Evolutionary conservation across 1,140 invertebrate genomes (phyloP).

Genomic region (Diachasma alloeum): DNA sequence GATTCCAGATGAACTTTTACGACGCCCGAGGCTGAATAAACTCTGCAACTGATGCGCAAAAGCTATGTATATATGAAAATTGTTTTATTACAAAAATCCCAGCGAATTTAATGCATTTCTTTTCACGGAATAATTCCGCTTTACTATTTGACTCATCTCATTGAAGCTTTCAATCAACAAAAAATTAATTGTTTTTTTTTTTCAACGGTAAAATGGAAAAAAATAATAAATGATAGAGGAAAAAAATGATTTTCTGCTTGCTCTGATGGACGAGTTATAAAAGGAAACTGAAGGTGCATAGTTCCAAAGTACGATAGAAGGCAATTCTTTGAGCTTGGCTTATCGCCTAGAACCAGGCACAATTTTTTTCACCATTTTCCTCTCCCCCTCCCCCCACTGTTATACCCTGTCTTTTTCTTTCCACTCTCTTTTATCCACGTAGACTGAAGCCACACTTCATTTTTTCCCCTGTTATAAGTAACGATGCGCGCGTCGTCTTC

Average conservation of each 20-base stretch:
- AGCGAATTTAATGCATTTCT: conserved; percentile 32
- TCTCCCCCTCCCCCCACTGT: conserved; percentile 21
- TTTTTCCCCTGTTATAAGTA: conserved; percentile 3
- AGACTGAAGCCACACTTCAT: conserved; percentile 4
- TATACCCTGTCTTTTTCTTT: conserved; percentile 1
- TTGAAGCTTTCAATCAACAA: not conserved
- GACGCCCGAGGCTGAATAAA: not conserved
- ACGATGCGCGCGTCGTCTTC: not conserved
- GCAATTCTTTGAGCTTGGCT: conserved; percentile 51
- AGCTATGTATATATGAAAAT: not conserved
- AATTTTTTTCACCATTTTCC: conserved; percentile 44
- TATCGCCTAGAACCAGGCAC: conserved; percentile 51
- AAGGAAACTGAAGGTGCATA: conserved; percentile 34
- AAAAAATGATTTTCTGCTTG: not conserved
- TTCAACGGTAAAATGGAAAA: conserved; percentile 16
- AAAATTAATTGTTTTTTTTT: not conserved
- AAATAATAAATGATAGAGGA: not conserved
- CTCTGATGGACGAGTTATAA: conserved; percentile 34
- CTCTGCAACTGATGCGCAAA: not conserved
- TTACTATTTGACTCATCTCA: not conserved
- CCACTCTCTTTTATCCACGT: conserved; percentile 3
- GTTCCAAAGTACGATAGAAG: conserved; percentile 45
- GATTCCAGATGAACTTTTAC: conserved; percentile 3
- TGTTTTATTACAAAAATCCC: not conserved
- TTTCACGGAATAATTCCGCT: not conserved